Evolutionary conservation across 2,797 vertebrate species (phyloP).

Genomic region (Anguilla marmorata): DNA sequence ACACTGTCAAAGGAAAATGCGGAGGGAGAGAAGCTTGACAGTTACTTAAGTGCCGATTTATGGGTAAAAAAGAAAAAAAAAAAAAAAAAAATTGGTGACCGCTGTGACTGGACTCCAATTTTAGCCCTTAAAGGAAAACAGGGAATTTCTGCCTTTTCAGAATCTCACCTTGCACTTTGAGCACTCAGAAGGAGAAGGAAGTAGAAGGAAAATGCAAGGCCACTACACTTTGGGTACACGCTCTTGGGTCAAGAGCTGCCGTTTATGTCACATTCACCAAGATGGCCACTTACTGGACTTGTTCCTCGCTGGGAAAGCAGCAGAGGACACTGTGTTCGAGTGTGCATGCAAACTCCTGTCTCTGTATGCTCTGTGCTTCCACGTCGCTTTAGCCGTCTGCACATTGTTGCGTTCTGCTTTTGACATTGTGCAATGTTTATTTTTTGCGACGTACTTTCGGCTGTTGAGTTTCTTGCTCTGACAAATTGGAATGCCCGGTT

Average conservation of each 20-base stretch:
- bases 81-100: background rate
- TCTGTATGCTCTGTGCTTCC: background rate
- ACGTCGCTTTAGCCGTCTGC: no score
- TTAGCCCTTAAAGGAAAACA: conserved; percentile 52
- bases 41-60: conserved; percentile 49
- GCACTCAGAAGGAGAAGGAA: conserved; percentile 32
- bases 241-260: conserved; percentile 5
- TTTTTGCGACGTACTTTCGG: background rate
- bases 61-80: background rate
- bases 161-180: conserved; percentile 51
- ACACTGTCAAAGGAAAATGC: conserved; percentile 49
- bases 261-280: conserved; percentile 27
- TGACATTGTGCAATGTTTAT: background rate
- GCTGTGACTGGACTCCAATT: conserved; percentile 53
- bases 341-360: background rate
- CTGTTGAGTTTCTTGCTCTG: background rate
- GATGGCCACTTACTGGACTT: background rate
- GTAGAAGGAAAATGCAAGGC: conserved; percentile 37
- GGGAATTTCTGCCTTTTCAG: conserved; percentile 38
- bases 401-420: background rate
- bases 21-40: conserved; percentile 42
- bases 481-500: background rate
- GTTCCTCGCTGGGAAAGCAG: background rate
- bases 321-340: background rate
- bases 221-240: background rate